A percentile compares a stretch with the other conserved stretches of the same genome.
phyloP scores from a whole-genome alignment of 2,888 invertebrate genomes.

The Spodoptera exigua region DNA sequence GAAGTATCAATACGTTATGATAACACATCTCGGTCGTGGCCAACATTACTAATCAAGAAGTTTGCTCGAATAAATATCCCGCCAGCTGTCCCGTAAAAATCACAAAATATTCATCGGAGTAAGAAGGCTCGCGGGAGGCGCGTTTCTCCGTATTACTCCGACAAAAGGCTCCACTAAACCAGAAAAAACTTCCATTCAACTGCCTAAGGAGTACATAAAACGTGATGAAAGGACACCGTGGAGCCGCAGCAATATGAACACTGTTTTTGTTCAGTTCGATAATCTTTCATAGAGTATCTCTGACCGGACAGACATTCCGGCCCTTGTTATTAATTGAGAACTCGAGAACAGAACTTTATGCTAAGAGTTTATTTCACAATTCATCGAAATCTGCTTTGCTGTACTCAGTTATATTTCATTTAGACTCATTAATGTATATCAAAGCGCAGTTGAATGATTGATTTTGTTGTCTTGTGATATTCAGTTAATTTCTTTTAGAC shows the following conservation, averaged over 20 bases:
- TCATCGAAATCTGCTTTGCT: slow-evolving; percentile 8
- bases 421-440: background rate
- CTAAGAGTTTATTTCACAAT: slow-evolving; percentile 31
- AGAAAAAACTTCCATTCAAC: slow-evolving; percentile 75
- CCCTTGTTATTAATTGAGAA: slow-evolving; percentile 42
- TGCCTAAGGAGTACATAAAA: slow-evolving; percentile 72
- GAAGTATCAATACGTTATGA: slow-evolving; percentile 41
- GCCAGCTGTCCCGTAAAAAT: slow-evolving; percentile 62
- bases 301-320: slow-evolving; percentile 27
- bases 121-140: slow-evolving; percentile 48
- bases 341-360: slow-evolving; percentile 22
- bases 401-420: slow-evolving; percentile 5
- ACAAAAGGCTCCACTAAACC: slow-evolving; percentile 70
- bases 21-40: slow-evolving; percentile 38
- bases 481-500: too few relatives aligned
- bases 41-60: slow-evolving; percentile 56
- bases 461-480: too few relatives aligned
- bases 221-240: slow-evolving; percentile 71
- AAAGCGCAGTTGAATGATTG: too few relatives aligned
- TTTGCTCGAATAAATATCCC: slow-evolving; percentile 57
- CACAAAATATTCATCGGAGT: slow-evolving; percentile 64
- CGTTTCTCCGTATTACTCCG: slow-evolving; percentile 59
- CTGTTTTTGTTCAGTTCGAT: slow-evolving; percentile 64
- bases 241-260: slow-evolving; percentile 65
- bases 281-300: slow-evolving; percentile 49